These are phyloP conservation scores for Drosophila ananassae DNA, from an alignment of 1,140 invertebrate species.

Conservation along the genomic window DNA sequence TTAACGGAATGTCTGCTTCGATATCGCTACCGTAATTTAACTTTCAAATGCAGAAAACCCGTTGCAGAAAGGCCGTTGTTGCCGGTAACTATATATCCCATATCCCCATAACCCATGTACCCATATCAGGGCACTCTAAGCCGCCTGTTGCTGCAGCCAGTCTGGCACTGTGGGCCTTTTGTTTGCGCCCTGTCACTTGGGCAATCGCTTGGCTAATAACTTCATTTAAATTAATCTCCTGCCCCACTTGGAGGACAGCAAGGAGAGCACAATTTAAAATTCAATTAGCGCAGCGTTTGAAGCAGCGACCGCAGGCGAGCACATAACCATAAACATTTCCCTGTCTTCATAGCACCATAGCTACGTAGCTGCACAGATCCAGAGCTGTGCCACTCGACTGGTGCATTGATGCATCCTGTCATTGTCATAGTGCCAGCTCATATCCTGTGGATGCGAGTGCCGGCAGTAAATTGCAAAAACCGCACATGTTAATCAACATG, in stretches of 20 bases:
- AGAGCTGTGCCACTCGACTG: neutral
- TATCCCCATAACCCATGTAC: conserved; percentile 27
- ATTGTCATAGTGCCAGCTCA: conserved; percentile 56
- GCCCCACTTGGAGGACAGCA: conserved; percentile 25
- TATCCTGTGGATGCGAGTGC: conserved; percentile 65
- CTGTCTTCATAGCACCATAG: neutral
- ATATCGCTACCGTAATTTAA: conserved; percentile 64
- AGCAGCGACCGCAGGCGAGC: conserved; percentile 61
- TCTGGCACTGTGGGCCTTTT: conserved; percentile 54
- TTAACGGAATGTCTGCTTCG: conserved; percentile 64
- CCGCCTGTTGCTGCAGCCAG: conserved; percentile 2
- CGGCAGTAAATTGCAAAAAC: conserved; percentile 69
- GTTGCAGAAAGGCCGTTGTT: conserved; percentile 22
- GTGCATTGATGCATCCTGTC: conserved; percentile 58
- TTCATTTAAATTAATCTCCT: conserved; percentile 77
- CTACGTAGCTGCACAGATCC: neutral
- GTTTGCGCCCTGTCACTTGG: conserved; percentile 64
- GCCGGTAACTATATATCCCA: conserved; percentile 24
- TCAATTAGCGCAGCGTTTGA: conserved; percentile 71
- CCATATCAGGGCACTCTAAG: conserved; percentile 48
- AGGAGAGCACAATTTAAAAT: conserved; percentile 68
- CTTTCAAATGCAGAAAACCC: conserved; percentile 67
- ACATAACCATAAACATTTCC: conserved; percentile 52
- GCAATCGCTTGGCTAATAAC: conserved; percentile 64
- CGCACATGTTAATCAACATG: conserved; percentile 78